Percentiles rank a stretch among this genome's conserved stretches.
These are phyloP conservation scores for Oreohelix idahoensis DNA, from an alignment of 1,140 invertebrate genomes.

Conservation along the genomic window DNA sequence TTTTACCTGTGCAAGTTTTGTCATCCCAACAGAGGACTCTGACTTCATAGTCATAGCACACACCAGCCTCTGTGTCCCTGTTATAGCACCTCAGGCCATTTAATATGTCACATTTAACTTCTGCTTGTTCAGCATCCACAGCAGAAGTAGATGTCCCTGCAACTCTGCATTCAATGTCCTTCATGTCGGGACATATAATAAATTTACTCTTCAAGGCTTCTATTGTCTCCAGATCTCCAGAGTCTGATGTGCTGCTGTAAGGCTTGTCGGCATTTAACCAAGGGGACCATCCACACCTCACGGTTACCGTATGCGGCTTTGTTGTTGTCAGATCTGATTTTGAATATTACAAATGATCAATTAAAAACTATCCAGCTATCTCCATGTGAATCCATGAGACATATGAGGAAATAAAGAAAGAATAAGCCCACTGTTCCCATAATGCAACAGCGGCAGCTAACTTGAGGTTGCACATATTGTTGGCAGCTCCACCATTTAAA, in stretches of 20 bases:
- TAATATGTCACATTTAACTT: conserved; percentile 63
- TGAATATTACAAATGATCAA: too few species aligned
- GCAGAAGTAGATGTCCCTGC: conserved; percentile 28
- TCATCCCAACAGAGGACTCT: conserved; percentile 10
- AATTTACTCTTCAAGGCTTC: conserved; percentile 46
- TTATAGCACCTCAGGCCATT: conserved; percentile 66
- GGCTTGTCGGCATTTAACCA: conserved; percentile 55
- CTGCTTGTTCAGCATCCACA: conserved; percentile 78
- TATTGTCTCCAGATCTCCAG: conserved; percentile 58
- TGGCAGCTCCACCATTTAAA: too few species aligned
- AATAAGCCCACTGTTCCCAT: too few species aligned
- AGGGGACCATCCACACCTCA: conserved; percentile 52
- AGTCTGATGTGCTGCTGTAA: conserved; percentile 4
- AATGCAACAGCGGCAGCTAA: too few species aligned
- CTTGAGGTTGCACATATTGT: too few species aligned
- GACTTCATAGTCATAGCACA: conserved; percentile 19
- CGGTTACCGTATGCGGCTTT: neutral
- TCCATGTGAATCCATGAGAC: too few species aligned
- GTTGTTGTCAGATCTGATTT: neutral
- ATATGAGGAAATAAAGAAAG: too few species aligned
- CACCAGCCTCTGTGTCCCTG: conserved; percentile 21
- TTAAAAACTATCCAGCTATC: too few species aligned
- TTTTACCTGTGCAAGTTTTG: neutral
- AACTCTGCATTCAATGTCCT: conserved; percentile 44
- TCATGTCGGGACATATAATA: conserved; percentile 44